Conservation (phyloP, 2,888 invertebrate species). For the Thecocarcelia acutangulata region DNA sequence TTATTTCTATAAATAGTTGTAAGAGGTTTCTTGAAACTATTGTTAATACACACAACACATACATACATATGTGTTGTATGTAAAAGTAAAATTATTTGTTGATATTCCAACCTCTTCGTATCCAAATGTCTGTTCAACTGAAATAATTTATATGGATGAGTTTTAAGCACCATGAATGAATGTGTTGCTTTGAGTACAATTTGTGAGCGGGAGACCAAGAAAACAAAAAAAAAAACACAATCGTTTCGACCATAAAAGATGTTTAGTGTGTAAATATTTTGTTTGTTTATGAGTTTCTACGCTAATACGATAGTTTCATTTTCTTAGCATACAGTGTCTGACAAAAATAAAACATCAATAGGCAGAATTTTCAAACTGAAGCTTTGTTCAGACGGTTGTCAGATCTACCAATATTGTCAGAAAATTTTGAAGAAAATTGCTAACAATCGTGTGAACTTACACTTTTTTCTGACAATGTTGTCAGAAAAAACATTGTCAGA, state of each 20-base stretch:
- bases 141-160: constrained; percentile 42
- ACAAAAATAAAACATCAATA: too few species aligned
- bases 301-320: too few species aligned
- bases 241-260: constrained; percentile 16
- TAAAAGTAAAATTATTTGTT: constrained; percentile 16
- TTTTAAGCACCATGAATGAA: constrained; percentile 43
- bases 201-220: constrained; percentile 42
- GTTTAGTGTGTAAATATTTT: constrained; percentile 15
- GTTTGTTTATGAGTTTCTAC: neutral
- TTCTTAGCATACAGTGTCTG: too few species aligned
- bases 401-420: too few species aligned
- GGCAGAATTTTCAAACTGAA: too few species aligned
- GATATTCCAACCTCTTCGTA: constrained; percentile 46
- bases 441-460: too few species aligned
- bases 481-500: too few species aligned
- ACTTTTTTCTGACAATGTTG: too few species aligned
- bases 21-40: constrained; percentile 8
- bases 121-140: constrained; percentile 55
- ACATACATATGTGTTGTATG: too few species aligned
- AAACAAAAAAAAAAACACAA: constrained; percentile 16
- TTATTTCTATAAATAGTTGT: constrained; percentile 59
- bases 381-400: too few species aligned
- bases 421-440: too few species aligned
- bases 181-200: constrained; percentile 44
- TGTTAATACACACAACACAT: too few species aligned